Evolutionary conservation across 2,797 vertebrate species (phyloP).

Genomic region (Artibeus jamaicensis): DNA sequence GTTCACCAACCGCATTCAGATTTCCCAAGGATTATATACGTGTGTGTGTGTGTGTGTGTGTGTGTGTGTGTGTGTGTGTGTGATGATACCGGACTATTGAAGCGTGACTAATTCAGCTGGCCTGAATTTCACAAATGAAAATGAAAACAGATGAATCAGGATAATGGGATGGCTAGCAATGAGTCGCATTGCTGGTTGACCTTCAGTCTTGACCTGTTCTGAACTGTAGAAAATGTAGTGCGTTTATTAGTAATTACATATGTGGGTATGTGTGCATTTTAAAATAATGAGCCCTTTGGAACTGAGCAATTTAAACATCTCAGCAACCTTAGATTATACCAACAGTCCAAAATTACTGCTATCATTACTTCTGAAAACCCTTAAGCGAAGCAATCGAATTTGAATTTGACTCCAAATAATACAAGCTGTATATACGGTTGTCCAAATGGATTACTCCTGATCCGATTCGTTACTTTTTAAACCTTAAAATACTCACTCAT

Average conservation of each 20-base stretch:
- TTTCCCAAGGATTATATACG: neutral
- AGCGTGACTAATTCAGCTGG: neutral
- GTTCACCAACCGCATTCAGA: neutral
- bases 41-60: neutral
- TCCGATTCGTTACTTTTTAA: neutral
- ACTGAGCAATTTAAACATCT: neutral
- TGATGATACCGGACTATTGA: neutral
- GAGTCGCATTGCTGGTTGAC: neutral
- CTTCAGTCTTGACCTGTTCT: neutral
- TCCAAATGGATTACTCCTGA: neutral
- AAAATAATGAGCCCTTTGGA: neutral
- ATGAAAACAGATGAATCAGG: neutral
- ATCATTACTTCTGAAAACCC: neutral
- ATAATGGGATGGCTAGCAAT: neutral
- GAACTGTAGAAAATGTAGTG: neutral
- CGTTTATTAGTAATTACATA: neutral
- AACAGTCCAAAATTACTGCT: neutral
- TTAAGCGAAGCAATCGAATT: neutral
- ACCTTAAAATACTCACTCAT: neutral
- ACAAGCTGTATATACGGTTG: neutral
- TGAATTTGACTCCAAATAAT: neutral
- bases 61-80: no score
- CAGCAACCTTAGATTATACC: neutral
- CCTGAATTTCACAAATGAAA: neutral
- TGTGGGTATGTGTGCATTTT: neutral